Conservation (phyloP, 2,888 invertebrate species). For the Ormia ochracea region DNA sequence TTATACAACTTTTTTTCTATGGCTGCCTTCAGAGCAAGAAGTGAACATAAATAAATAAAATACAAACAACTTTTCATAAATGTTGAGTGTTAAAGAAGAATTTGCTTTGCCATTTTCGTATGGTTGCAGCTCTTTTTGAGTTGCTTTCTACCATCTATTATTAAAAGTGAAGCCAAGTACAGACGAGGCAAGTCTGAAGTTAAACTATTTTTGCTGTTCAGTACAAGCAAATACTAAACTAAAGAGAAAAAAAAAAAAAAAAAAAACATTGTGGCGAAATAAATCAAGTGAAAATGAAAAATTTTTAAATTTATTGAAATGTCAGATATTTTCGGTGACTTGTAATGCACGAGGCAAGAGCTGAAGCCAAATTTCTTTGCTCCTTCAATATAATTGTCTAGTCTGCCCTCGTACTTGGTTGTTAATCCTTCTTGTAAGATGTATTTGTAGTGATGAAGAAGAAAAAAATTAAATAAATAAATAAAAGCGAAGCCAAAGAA, state of each 20-base stretch:
- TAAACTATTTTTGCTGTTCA: too few relatives aligned
- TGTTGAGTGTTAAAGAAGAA: constrained; percentile 35
- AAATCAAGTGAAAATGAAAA: too few relatives aligned
- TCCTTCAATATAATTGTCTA: neutral
- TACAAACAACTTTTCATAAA: constrained; percentile 16
- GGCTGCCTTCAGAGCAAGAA: neutral
- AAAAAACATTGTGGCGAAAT: too few relatives aligned
- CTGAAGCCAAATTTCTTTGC: neutral
- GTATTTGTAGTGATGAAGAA: too few relatives aligned
- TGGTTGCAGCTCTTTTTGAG: constrained; percentile 2
- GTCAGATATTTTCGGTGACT: too few relatives aligned
- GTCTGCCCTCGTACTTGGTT: neutral
- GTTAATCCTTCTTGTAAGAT: constrained; percentile 31
- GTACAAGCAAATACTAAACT: too few relatives aligned
- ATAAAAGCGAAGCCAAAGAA: constrained; percentile 6
- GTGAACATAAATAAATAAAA: neutral
- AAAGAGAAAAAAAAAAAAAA: too few relatives aligned
- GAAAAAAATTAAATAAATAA: too few relatives aligned
- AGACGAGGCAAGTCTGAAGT: neutral
- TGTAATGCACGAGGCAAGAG: neutral
- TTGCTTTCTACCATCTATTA: neutral
- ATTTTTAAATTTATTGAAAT: too few relatives aligned
- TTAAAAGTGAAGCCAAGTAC: neutral
- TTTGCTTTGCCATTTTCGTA: constrained; percentile 14
- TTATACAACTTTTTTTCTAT: neutral